Base-by-base conservation (phyloP, 2,888 invertebrate genomes). In the Malacosoma neustria region DNA sequence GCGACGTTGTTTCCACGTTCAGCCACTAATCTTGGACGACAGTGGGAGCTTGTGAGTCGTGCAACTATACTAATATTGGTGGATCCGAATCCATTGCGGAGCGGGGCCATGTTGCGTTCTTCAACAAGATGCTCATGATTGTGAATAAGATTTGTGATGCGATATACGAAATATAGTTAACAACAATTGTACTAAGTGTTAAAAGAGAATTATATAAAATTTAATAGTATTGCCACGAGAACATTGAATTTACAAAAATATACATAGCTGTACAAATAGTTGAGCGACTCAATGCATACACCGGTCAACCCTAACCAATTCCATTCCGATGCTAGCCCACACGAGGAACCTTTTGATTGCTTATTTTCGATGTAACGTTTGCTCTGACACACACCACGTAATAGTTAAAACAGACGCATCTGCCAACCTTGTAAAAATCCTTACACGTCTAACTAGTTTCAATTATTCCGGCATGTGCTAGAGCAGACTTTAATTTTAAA, bases 181-280 rank as follows among this genome's bases (percentile, higher is more conserved):
- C 64, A 76, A 80, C 69, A 74, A 82, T 79, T 77, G 79, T 79
- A 75, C 79, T 81, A 80, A 69, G 57, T 64, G 61, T 65, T 64
- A 62, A 69, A 75, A 74, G 72, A 71, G 70, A 71, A 63, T 67
- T 72, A 75, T 49, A 75, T 58, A 72, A 75, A 71, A 67, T 69
- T 73, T 71, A 56, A 71, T 76, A 69, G 79, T 82, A 82, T 82
- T 82, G 82, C 84, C 81, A 75, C 54, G 69, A 76, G 73, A 69
- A 72, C 79, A 64, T 35, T 70, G 72, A 79, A 79, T 79, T 73
- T 82, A 84, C 79, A 84, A 82, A 82, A 84, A 84, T 84, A 84
- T 82, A 81, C 79, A 82, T 70, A 76, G 41, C 79, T 80, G 79
- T 82, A 82, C 84, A 81, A 67, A 72, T 72, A 75, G 77, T 72